These are phyloP conservation scores for Chelonoidis abingdonii DNA, from an alignment of 2,113 vertebrate species.

Conservation along the genomic window DNA sequence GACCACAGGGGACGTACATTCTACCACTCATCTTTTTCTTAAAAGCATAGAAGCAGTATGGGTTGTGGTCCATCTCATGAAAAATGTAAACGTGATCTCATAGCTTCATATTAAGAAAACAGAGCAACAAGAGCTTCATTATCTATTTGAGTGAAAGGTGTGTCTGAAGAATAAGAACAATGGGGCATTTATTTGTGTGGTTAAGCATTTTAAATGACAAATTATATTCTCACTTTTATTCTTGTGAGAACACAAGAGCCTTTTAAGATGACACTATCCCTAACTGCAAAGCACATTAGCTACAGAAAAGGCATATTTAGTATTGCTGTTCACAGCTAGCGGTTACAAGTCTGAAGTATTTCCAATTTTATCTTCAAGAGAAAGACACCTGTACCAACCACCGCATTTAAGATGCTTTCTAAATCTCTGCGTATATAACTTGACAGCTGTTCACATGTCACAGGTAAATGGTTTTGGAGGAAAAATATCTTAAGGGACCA, in stretches of 20 bases:
- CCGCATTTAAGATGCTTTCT: not conserved
- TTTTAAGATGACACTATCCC: not conserved
- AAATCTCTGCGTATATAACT: not conserved
- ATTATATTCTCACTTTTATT: conserved; percentile 18
- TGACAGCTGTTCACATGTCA: not conserved
- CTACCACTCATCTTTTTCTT: not conserved
- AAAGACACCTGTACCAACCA: fast-evolving
- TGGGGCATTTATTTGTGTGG: not conserved
- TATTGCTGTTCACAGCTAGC: not conserved
- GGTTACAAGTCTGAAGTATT: not conserved
- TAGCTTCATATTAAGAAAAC: not conserved
- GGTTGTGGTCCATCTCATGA: not conserved
- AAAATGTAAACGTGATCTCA: not conserved
- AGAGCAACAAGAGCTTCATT: not conserved
- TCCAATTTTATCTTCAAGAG: not conserved
- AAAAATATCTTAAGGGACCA: not conserved
- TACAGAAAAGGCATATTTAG: not conserved
- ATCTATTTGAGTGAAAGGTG: not conserved
- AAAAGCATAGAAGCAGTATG: not conserved
- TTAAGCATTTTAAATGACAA: not conserved
- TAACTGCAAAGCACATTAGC: not conserved
- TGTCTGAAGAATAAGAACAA: not conserved
- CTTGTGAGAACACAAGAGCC: not conserved
- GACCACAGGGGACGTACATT: not conserved
- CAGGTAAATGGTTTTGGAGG: not conserved